Base-by-base conservation (phyloP, 2,113 vertebrate species). In the Condylura cristata region DNA sequence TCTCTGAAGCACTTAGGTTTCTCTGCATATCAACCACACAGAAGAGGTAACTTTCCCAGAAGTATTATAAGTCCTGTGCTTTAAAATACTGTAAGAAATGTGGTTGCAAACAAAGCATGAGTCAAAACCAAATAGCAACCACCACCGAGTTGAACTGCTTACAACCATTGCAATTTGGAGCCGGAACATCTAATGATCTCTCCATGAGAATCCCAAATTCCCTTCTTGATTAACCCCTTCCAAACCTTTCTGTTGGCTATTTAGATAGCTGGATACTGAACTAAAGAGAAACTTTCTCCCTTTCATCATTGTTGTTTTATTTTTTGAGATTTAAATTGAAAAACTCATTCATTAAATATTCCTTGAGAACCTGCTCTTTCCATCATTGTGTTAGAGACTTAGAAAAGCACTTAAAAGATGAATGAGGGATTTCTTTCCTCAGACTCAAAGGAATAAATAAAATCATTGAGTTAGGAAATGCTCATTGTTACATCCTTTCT, bases 11-110 rank as follows among this genome's bases (percentile, higher is more conserved):
- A 2, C 17, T 51, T 13, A 8, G 61, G 28, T 6, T 30, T 90
- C n/a, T 91, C 58, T 17, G 46, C 17, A 14, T 65, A 48, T 39
- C 32, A 79, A 83, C 14, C 12, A 7, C 8, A 63, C 28, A n/a
- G 32, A 24, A 86, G 5, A 80, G 83, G 46, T 10, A 46, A 85
- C 32, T 93, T 97, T 97, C 91, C 94, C 93, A 95, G 86, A 44
- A n/a, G 79, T 81, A 83, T 93, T 80, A 88, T 30, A 48, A 89
- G 48, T 20, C 30, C 53, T 32, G 17, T 22, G 34, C 65, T 44
- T 11, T 46, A 51, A 65, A 81, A 61, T 32, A 14, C 34, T 71
- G 14, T 28, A 87, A 76, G n/a, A 70, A 61, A 80, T 82, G 32
- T 18, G 10, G 7, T 22, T 28, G 60, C 53, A 60, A 22, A 53